Conservation (phyloP, 2,113 vertebrate species). For the Plecotus auritus region DNA sequence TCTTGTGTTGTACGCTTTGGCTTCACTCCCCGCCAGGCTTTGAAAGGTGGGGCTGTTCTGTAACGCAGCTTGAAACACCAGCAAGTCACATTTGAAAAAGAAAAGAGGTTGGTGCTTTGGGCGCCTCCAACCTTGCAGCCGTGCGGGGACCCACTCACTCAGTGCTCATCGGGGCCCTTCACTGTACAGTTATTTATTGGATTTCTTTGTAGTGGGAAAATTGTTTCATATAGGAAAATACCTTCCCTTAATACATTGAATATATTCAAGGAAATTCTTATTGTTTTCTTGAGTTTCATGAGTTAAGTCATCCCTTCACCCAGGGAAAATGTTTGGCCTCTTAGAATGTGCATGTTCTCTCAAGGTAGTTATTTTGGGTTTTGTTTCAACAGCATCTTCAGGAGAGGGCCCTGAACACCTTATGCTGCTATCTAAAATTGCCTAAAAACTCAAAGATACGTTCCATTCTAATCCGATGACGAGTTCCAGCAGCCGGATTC, state of each 20-base stretch:
- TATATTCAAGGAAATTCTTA: background rate
- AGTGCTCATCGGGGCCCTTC: background rate
- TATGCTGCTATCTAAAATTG: background rate
- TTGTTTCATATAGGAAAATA: slow-evolving; percentile 51
- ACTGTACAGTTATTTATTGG: slow-evolving; percentile 78
- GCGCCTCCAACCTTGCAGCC: background rate
- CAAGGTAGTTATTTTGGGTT: background rate
- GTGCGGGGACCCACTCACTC: background rate
- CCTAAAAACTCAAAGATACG: background rate
- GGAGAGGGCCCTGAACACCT: background rate
- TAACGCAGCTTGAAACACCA: background rate
- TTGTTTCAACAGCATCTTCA: background rate
- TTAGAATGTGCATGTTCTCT: background rate
- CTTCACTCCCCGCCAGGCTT: rapidly evolving
- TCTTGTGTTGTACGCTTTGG: background rate
- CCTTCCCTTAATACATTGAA: slow-evolving; percentile 40
- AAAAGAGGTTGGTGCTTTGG: rapidly evolving
- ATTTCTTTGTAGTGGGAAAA: slow-evolving; percentile 47
- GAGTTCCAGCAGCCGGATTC: background rate
- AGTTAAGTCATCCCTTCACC: background rate
- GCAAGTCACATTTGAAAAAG: rapidly evolving
- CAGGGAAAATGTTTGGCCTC: background rate
- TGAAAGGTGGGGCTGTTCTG: background rate
- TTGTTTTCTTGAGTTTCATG: background rate
- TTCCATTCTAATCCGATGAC: background rate